phyloP scores from a whole-genome alignment of 1,140 invertebrate species.

The Melanaphis sacchari region DNA sequence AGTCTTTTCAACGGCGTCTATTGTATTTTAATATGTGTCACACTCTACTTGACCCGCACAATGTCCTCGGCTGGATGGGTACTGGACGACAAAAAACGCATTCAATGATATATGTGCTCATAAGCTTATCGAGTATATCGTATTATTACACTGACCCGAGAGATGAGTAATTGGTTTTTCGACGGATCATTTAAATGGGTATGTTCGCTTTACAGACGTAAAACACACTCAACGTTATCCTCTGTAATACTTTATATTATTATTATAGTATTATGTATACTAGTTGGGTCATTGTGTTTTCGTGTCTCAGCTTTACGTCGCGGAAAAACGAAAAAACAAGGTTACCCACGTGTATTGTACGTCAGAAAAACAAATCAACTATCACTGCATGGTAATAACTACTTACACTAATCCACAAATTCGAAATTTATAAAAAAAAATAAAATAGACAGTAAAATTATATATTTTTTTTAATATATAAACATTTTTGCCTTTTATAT shows the following conservation, averaged over 20 bases:
- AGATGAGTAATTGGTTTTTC: slow-evolving; percentile 13
- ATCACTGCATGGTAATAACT: neutral
- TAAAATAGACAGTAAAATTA: neutral
- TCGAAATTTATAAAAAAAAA: neutral
- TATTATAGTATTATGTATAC: neutral
- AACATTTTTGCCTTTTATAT: neutral
- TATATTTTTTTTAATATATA: neutral
- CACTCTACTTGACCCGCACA: neutral
- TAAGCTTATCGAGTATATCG: too few species aligned
- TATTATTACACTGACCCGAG: neutral
- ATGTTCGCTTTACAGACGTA: neutral
- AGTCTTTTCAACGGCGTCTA: neutral
- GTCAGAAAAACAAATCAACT: neutral
- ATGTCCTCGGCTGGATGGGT: neutral
- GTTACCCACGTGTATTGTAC: neutral
- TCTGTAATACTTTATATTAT: neutral
- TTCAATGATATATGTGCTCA: neutral
- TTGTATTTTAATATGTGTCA: neutral
- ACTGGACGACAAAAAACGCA: neutral
- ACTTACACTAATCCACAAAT: neutral
- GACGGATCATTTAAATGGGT: neutral
- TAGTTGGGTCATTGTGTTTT: neutral
- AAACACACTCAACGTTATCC: neutral
- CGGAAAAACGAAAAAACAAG: neutral
- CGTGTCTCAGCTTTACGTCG: neutral